Conservation (phyloP, 2,888 invertebrate genomes). For the Hymenopus coronatus region DNA sequence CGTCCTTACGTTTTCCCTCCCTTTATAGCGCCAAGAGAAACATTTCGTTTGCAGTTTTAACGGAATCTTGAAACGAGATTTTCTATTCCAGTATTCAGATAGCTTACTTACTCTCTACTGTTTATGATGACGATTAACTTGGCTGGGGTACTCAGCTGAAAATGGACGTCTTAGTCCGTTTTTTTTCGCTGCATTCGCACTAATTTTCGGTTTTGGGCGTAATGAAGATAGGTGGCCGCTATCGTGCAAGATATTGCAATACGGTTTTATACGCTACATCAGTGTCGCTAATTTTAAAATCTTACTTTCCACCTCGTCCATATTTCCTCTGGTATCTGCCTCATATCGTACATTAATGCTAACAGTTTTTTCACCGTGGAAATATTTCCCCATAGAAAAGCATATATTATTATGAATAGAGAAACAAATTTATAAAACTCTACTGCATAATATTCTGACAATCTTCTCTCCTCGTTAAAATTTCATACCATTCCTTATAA, state of each 20-base stretch:
- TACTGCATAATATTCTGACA: too few species aligned
- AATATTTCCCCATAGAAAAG: too few species aligned
- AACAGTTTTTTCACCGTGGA: too few species aligned
- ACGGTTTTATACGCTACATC: not conserved
- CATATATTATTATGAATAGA: too few species aligned
- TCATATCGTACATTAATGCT: too few species aligned
- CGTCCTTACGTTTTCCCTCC: slow-evolving; percentile 13
- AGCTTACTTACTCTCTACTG: not conserved
- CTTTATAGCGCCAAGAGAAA: slow-evolving; percentile 4
- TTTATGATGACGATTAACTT: not conserved
- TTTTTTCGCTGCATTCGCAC: not conserved
- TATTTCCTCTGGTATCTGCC: too few species aligned
- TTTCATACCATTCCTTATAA: too few species aligned
- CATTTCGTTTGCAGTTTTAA: slow-evolving; percentile 13
- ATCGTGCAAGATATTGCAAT: not conserved
- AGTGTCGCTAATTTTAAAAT: too few species aligned
- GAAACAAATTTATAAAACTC: too few species aligned
- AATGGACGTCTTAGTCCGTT: not conserved
- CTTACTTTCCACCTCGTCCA: too few species aligned
- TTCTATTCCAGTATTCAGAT: not conserved
- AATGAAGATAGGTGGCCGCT: not conserved
- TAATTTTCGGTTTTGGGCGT: not conserved
- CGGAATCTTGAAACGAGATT: slow-evolving; percentile 24
- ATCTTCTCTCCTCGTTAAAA: too few species aligned
- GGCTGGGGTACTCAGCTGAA: not conserved